These are phyloP conservation scores for Balaenoptera acutorostrata DNA, from an alignment of 2,113 vertebrate species.

Conservation along the genomic window DNA sequence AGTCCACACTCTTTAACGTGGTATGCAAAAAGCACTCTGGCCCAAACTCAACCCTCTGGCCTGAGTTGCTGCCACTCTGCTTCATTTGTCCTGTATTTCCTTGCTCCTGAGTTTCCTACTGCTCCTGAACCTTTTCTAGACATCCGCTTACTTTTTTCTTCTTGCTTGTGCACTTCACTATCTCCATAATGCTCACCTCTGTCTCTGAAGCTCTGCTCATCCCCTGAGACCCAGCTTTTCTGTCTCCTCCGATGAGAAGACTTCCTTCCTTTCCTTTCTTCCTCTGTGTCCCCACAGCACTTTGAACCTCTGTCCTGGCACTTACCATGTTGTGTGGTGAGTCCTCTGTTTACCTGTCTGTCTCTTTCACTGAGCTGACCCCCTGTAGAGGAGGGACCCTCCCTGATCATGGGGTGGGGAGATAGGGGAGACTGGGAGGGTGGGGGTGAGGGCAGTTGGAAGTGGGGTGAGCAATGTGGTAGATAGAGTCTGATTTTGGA, in stretches of 20 bases:
- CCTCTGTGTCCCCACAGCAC: not conserved
- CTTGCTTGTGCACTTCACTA: not conserved
- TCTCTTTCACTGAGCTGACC: not conserved
- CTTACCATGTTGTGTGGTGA: not conserved
- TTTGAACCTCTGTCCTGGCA: not conserved
- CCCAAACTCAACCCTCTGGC: not conserved
- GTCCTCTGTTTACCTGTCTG: not conserved
- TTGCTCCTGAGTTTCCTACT: not conserved
- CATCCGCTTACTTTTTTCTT: not conserved
- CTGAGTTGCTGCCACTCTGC: not conserved
- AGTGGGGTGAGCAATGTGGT: not conserved
- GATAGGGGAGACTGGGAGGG: too few species aligned
- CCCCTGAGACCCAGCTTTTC: not conserved
- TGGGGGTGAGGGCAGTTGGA: not conserved
- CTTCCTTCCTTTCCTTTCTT: not conserved
- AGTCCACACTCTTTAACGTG: not conserved
- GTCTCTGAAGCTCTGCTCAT: not conserved
- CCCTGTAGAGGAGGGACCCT: not conserved
- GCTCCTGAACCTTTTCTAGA: not conserved
- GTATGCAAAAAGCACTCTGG: not conserved
- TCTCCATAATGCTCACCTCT: not conserved
- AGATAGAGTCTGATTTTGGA: not conserved
- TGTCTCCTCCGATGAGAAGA: not conserved
- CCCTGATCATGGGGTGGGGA: not conserved
- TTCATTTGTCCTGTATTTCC: not conserved